Percentiles rank a stretch among this genome's conserved stretches.
Evolutionary conservation across 2,113 vertebrate genomes (phyloP).

Genomic region (Murina feae): DNA sequence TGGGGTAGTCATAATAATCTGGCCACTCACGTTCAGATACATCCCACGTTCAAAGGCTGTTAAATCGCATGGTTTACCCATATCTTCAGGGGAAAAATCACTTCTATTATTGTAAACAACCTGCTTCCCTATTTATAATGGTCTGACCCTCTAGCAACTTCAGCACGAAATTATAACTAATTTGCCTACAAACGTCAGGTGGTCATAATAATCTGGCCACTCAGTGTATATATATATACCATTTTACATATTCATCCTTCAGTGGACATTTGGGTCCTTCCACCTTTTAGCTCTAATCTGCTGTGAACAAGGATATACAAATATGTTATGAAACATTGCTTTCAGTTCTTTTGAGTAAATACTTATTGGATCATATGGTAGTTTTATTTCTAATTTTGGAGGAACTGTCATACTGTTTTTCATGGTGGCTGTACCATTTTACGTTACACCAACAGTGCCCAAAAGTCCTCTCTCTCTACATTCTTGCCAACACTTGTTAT

Average conservation of each 20-base stretch:
- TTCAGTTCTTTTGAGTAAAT: not conserved
- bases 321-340: not conserved
- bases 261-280: not conserved
- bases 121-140: no score
- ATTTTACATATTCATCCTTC: not conserved
- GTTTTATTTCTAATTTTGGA: not conserved
- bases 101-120: no score
- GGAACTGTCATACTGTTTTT: not conserved
- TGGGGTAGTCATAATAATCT: no score
- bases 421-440: not conserved
- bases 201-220: no score
- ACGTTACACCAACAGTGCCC: not conserved
- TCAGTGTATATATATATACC: no score
- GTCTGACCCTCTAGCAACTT: no score
- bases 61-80: no score
- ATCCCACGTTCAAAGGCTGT: no score
- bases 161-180: no score
- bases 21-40: no score
- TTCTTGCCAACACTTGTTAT: not conserved
- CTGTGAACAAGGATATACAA: not conserved
- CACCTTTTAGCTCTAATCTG: not conserved
- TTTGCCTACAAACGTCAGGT: no score
- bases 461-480: not conserved
- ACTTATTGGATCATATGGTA: not conserved
- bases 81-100: no score